These are phyloP conservation scores for Euwallacea similis DNA, from an alignment of 1,140 invertebrate genomes.

Conservation along the genomic window DNA sequence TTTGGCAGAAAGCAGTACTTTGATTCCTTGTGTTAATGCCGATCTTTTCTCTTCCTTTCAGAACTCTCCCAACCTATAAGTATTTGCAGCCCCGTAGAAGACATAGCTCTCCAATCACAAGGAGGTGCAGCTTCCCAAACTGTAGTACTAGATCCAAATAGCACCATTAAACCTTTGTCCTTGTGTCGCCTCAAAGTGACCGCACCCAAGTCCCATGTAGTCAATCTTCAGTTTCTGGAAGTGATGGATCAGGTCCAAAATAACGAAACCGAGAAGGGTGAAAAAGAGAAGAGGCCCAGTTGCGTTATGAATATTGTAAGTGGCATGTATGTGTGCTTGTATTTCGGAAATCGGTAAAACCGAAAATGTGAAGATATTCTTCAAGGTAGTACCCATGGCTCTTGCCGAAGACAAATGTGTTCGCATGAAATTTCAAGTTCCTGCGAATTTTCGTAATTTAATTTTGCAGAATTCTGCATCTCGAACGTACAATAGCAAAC, in stretches of 20 bases:
- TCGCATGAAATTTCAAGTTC: too few relatives aligned
- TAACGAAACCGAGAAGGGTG: constrained; percentile 11
- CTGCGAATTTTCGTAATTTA: too few relatives aligned
- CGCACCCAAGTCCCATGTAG: constrained; percentile 41
- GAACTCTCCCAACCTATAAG: too few relatives aligned
- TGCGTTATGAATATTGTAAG: constrained; percentile 46
- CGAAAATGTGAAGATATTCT: too few relatives aligned
- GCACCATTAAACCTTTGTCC: constrained; percentile 11
- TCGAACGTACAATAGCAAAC: too few relatives aligned
- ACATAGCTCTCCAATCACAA: constrained; percentile 9
- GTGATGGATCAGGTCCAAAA: constrained; percentile 6
- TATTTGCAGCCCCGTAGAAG: constrained; percentile 14
- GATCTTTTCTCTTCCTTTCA: too few relatives aligned
- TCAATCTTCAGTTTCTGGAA: constrained; percentile 44
- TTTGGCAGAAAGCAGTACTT: too few relatives aligned
- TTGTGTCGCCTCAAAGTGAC: constrained; percentile 40
- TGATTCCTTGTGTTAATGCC: too few relatives aligned
- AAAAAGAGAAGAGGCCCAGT: constrained; percentile 27
- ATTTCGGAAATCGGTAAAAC: neutral
- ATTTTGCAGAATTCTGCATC: too few relatives aligned
- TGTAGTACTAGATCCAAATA: constrained; percentile 14
- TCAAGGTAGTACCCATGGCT: too few relatives aligned
- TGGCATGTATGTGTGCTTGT: neutral
- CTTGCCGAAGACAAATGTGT: too few relatives aligned
- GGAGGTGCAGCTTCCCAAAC: constrained; percentile 17